phyloP scores from a whole-genome alignment of 2,797 vertebrate species.

The Poeciliopsis turneri region DNA sequence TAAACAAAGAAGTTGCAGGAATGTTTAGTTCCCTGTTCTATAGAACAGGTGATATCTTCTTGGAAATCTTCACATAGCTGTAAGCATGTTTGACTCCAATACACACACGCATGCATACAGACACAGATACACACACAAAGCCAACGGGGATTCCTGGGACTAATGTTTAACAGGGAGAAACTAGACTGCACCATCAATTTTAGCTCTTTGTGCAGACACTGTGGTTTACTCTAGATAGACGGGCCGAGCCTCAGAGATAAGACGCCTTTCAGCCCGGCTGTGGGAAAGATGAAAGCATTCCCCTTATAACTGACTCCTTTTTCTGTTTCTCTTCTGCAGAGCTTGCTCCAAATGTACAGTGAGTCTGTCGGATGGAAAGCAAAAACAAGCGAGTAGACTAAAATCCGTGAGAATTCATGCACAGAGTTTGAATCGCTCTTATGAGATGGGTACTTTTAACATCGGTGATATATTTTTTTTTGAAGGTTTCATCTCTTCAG shows the following conservation, averaged over 20 bases:
- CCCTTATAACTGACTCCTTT: conserved; percentile 33
- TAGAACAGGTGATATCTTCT: conserved; percentile 66
- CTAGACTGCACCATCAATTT: conserved; percentile 65
- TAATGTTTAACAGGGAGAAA: conserved; percentile 74
- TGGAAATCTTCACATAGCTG: conserved; percentile 52
- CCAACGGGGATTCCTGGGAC: conserved; percentile 69
- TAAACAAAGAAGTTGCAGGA: conserved; percentile 33
- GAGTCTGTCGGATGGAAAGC: conserved; percentile 2
- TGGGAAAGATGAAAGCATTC: conserved; percentile 73
- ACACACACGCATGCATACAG: conserved; percentile 19
- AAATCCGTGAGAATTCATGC: conserved; percentile 5
- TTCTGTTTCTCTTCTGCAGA: conserved; percentile 23
- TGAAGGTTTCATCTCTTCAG: neutral
- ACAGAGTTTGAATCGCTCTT: conserved; percentile 8
- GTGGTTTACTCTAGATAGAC: conserved; percentile 74
- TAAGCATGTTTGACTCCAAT: conserved; percentile 13
- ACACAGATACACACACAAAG: conserved; percentile 22
- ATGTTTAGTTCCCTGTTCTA: conserved; percentile 53
- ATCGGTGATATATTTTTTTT: neutral
- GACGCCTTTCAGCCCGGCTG: conserved; percentile 60
- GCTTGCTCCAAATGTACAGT: conserved; percentile 6
- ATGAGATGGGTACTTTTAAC: neutral
- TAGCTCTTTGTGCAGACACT: conserved; percentile 57
- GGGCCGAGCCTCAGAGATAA: conserved; percentile 73
- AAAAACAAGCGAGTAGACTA: neutral